phyloP scores from a whole-genome alignment of 2,888 invertebrate species.

The Nesidiocoris tenuis region DNA sequence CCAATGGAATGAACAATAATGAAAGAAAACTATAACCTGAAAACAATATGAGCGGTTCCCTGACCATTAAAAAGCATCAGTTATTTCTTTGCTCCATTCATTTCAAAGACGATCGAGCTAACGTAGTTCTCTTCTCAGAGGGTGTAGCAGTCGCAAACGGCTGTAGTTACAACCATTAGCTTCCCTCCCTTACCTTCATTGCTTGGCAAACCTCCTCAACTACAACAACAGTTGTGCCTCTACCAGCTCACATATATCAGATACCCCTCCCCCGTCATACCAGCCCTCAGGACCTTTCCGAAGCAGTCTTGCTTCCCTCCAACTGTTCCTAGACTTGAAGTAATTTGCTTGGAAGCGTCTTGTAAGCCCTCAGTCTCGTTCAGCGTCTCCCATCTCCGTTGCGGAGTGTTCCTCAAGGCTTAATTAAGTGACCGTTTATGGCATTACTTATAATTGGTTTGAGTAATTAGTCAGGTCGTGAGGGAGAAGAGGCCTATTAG shows the following conservation, averaged over 20 bases:
- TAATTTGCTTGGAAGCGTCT: not conserved
- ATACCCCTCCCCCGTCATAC: not conserved
- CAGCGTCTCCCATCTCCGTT: not conserved
- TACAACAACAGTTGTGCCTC: slow-evolving; percentile 1
- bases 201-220: not conserved
- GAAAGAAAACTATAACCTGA: no score
- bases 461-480: slow-evolving; percentile 37
- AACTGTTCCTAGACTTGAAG: not conserved
- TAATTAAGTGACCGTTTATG: slow-evolving; percentile 43
- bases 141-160: no score
- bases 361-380: not conserved
- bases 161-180: slow-evolving; percentile 1
- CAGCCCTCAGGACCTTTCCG: not conserved
- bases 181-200: not conserved
- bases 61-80: no score
- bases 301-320: not conserved
- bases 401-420: slow-evolving; percentile 9
- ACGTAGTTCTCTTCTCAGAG: no score
- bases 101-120: no score
- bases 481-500: slow-evolving; percentile 25
- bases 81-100: no score
- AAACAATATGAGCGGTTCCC: no score
- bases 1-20: no score
- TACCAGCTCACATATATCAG: slow-evolving; percentile 5
- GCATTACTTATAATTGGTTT: slow-evolving; percentile 42